Evolutionary conservation across 2,113 vertebrate genomes (phyloP), one percentile per base, ranked within the genome.

Genomic region (Etia nguti): DNA sequence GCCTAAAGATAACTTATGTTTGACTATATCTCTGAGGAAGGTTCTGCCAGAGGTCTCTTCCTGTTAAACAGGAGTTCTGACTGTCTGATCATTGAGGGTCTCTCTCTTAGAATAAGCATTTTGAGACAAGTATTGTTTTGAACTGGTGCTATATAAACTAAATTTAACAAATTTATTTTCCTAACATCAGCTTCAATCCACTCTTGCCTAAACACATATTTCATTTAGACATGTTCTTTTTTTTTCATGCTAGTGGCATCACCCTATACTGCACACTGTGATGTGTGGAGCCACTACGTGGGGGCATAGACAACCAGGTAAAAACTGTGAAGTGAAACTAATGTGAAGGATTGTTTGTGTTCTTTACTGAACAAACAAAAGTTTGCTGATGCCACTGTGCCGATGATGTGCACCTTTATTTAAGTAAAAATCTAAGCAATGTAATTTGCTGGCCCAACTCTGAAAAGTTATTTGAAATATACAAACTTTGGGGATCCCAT

Each of bases 161-260:
- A 73, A 73, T 16, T 22, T 3, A 46, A 26, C 5, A 6, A 16
- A 13, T 16, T n/a, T n/a, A n/a, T n/a, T n/a, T n/a, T n/a, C n/a
- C n/a, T n/a, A n/a, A n/a, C n/a, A n/a, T n/a, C n/a, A n/a, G 15
- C 65, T 70, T 62, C 22, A 20, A 52, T 36, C 59, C 43, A 18
- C n/a, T 50, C 79, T 41, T 11, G 10, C 24, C 24, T 10, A 22
- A 4, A 5, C 2, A 89, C 16, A 77, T 29, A 29, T 38, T 10
- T 18, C 2, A 84, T 18, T 38, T 38, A 48, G 24, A 50, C 5
- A 2, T 0, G 0, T 24, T 24, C 65, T 24, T 24, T 16, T 24
- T 24, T 0, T 13, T 41, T 2, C 12, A 36, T 57, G 0, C 13
- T 26, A 26, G 22, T 56, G 11, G 6, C 22, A 38, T 68, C 20